Evolutionary conservation across 2,888 invertebrate genomes (phyloP).

Genomic region (Tetragonula carbonaria): DNA sequence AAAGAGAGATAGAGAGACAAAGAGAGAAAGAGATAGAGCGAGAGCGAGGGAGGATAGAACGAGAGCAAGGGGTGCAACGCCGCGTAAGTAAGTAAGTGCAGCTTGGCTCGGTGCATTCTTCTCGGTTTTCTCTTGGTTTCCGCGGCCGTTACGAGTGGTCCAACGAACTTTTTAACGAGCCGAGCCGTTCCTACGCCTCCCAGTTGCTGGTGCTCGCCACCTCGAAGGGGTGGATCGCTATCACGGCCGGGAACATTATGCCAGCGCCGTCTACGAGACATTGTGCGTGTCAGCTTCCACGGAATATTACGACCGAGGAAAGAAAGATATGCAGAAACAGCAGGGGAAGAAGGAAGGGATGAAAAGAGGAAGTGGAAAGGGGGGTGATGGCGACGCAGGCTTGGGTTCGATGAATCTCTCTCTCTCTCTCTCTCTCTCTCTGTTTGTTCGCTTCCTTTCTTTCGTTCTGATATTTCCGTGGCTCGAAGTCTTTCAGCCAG

Average conservation of each 20-base stretch:
- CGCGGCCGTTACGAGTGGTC: constrained; percentile 50
- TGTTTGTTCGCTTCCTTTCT: constrained; percentile 5
- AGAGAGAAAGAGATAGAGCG: not conserved
- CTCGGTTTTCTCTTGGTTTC: constrained; percentile 33
- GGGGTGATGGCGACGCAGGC: not conserved
- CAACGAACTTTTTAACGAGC: constrained; percentile 67
- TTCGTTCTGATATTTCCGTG: constrained; percentile 26
- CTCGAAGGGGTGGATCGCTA: constrained; percentile 51
- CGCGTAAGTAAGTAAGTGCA: constrained; percentile 59
- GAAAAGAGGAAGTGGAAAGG: not conserved
- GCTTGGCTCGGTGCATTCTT: constrained; percentile 59
- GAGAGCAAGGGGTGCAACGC: constrained; percentile 40
- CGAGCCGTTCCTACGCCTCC: constrained; percentile 18
- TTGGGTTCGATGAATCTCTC: constrained; percentile 42
- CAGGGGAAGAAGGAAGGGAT: too few species aligned
- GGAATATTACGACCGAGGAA: constrained; percentile 51
- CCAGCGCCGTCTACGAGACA: constrained; percentile 61
- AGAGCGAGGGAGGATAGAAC: not conserved
- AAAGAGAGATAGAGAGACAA: not conserved
- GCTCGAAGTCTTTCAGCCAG: not conserved
- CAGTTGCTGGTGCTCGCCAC: constrained; percentile 45
- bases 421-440: not conserved
- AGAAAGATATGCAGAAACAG: constrained; percentile 44
- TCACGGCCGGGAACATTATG: constrained; percentile 57
- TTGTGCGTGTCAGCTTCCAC: constrained; percentile 50